Evolutionary conservation across 2,888 invertebrate genomes (phyloP).

Genomic region (Ypsolopha sequella): DNA sequence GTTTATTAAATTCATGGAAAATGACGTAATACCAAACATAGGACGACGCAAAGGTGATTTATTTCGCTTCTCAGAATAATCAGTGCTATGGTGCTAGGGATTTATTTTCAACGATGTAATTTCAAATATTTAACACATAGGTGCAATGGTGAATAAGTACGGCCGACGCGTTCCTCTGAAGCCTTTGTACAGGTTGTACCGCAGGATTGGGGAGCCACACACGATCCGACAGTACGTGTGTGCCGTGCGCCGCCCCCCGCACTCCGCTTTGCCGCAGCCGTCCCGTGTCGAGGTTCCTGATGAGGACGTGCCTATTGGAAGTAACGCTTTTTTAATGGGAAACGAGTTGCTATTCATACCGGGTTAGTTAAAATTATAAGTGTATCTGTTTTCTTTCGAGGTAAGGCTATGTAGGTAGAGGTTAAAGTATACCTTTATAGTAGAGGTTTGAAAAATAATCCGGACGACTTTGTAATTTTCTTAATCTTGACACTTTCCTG

Average conservation of each 20-base stretch:
- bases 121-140: background rate
- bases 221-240: slow-evolving; percentile 46
- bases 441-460: no score
- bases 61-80: background rate
- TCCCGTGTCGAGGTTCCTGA: slow-evolving; percentile 24
- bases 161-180: slow-evolving; percentile 51
- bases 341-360: slow-evolving; percentile 39
- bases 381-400: no score
- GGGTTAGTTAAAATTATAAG: slow-evolving; percentile 22
- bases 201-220: slow-evolving; percentile 54
- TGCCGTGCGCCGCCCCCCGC: slow-evolving; percentile 31
- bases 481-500: no score
- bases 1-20: slow-evolving; percentile 63
- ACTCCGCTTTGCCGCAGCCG: slow-evolving; percentile 22
- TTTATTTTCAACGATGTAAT: background rate
- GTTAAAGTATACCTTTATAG: background rate
- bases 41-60: slow-evolving; percentile 46
- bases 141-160: slow-evolving; percentile 27
- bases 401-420: no score
- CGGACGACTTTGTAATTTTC: no score
- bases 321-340: slow-evolving; percentile 40
- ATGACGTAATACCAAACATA: slow-evolving; percentile 48
- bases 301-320: slow-evolving; percentile 27
- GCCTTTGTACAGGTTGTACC: slow-evolving; percentile 51
- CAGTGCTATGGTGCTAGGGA: background rate